phyloP scores from a whole-genome alignment of 2,888 invertebrate genomes.

The Leptopilina myrica region DNA sequence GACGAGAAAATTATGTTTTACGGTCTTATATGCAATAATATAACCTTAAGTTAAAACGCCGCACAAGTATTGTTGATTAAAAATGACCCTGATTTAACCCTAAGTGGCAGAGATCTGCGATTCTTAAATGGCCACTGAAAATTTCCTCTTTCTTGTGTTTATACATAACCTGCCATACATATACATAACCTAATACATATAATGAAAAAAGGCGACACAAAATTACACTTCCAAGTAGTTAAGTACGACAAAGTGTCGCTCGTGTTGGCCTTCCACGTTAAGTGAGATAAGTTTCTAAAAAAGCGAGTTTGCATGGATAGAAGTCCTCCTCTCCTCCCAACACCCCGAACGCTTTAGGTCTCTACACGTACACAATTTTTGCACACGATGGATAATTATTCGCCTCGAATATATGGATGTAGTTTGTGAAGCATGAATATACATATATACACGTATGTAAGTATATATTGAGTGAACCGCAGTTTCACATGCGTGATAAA shows the following conservation, averaged over 20 bases:
- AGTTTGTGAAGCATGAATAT: too few species aligned
- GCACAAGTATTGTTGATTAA: neutral
- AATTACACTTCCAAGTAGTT: constrained; percentile 44
- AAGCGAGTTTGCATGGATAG: constrained; percentile 42
- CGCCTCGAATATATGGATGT: neutral
- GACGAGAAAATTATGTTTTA: neutral
- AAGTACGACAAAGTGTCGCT: constrained; percentile 57
- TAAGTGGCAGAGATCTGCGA: constrained; percentile 31
- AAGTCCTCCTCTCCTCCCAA: too few species aligned
- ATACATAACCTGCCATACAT: too few species aligned
- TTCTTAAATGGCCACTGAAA: constrained; percentile 7
- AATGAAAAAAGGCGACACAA: constrained; percentile 10
- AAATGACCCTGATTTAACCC: constrained; percentile 16
- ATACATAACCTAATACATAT: too few species aligned
- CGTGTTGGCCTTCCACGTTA: constrained; percentile 49
- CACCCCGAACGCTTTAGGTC: too few species aligned
- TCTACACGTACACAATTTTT: neutral
- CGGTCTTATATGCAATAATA: neutral
- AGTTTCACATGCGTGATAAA: constrained; percentile 64
- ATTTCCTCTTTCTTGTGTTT: neutral
- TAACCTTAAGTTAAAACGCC: neutral
- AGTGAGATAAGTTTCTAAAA: constrained; percentile 55
- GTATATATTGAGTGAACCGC: constrained; percentile 11
- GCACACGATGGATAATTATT: constrained; percentile 23
- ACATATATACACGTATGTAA: neutral